Conservation (phyloP, 2,888 invertebrate genomes). For the Chalcosyrphus nemorum region DNA sequence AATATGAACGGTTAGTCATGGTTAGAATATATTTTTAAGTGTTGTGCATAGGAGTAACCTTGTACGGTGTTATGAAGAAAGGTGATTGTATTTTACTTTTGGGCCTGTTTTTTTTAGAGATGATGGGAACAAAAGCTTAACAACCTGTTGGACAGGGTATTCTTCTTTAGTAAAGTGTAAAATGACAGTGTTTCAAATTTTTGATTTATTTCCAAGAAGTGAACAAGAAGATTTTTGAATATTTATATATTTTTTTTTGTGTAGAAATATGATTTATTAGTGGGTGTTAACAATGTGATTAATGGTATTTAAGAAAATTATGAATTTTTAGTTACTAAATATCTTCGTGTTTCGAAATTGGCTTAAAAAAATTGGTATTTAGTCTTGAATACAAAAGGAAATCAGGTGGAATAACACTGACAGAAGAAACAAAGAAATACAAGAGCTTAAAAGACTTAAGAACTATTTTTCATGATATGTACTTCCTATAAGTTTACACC, state of each 20-base stretch:
- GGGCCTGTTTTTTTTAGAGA: neutral
- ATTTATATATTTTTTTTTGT: neutral
- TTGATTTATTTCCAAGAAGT: neutral
- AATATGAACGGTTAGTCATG: constrained; percentile 1
- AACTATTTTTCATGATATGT: too few relatives aligned
- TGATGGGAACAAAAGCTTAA: neutral
- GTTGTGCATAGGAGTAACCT: constrained; percentile 15
- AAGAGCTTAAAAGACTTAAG: too few relatives aligned
- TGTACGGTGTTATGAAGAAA: neutral
- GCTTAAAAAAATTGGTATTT: too few relatives aligned
- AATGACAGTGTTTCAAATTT: neutral
- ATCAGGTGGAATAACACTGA: too few relatives aligned
- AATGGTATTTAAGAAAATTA: too few relatives aligned
- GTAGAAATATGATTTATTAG: neutral
- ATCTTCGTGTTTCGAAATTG: too few relatives aligned
- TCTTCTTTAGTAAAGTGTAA: constrained; percentile 3
- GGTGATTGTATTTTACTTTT: neutral
- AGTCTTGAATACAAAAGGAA: too few relatives aligned
- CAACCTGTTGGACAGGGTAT: constrained; percentile 11
- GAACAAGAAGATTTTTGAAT: neutral
- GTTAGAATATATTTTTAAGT: constrained; percentile 15
- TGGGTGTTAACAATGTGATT: neutral
- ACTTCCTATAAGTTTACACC: too few relatives aligned
- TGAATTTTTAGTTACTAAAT: too few relatives aligned
- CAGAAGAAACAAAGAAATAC: too few relatives aligned